Base-by-base conservation (phyloP, 2,113 vertebrate species). In the Myiopsitta monachus region DNA sequence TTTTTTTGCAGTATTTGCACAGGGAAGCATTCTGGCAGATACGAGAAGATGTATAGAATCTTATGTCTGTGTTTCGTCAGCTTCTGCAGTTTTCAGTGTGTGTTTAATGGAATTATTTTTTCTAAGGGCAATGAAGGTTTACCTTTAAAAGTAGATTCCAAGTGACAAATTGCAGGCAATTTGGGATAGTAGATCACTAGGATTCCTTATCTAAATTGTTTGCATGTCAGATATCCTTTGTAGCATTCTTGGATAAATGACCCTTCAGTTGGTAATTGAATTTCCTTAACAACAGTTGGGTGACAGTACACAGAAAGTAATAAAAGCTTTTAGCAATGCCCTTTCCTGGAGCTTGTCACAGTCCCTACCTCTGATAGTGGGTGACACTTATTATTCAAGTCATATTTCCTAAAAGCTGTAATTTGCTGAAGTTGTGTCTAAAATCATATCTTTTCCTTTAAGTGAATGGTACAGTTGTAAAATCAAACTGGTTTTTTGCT, bases 181-280 rank as follows among this genome's bases (percentile, higher is more conserved):
- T 80, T 79, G 31, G 67, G 36, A 7, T 80, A 82, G 72, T 88
- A 38, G 84, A 92, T 93, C 63, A 92, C 91, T 93, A 87, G 73
- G 68, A 87, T 94, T 91, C 49, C 83, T 97, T 98, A 97, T 97
- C 96, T 98, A 97, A 98, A 98, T 96, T 94, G 92, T 96, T 97
- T 97, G 87, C 49, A 55, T 68, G 43, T 95, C 95, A 96, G 78
- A 76, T 92, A 97, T 97, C 80, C 91, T 94, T 93, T 92, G 88
- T 96, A 96, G 90, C 52, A 55, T 84, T 93, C 95, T 96, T 92
- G 94, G 95, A 98, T 93, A 96, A 97, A 98, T 97, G 97, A 97
- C 86, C 88, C 89, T 97, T 95, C 94, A 85, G 26, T 19, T 81
- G 57, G 55, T 97, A 98, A 98, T 97, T 96, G 39, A 91, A 98